phyloP scores from a whole-genome alignment of 64 coral and sea anemone genomes.

The Anthopleura sola region DNA sequence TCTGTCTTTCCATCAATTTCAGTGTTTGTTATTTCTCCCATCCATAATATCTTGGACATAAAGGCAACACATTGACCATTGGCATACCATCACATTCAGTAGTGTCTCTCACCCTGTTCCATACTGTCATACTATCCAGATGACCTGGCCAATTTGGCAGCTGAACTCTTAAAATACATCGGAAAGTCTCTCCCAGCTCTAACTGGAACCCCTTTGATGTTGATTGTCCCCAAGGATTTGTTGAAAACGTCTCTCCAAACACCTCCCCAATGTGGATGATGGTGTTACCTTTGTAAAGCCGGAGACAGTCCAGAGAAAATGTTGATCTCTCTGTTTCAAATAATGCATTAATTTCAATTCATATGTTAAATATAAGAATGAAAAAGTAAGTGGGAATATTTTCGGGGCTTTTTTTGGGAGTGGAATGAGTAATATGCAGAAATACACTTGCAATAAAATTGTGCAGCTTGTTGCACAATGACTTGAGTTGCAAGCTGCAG shows the following conservation, averaged over 20 bases:
- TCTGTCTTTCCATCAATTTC: no score
- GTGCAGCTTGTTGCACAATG: no score
- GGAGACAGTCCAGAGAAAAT: constrained; percentile 78
- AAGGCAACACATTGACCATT: not conserved
- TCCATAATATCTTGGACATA: constrained; percentile 10
- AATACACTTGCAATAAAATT: no score
- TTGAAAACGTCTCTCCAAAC: constrained; percentile 71
- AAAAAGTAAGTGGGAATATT: no score
- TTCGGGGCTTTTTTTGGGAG: no score
- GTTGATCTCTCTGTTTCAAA: constrained; percentile 43
- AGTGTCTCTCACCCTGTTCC: constrained; percentile 21
- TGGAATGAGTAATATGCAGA: no score
- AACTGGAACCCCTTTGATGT: constrained; percentile 79
- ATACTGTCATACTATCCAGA: constrained; percentile 74
- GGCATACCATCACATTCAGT: not conserved
- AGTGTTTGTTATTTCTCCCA: constrained; percentile 1
- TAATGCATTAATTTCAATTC: not conserved
- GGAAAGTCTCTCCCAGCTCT: constrained; percentile 59
- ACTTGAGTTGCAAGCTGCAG: no score
- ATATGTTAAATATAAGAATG: no score
- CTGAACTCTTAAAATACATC: constrained; percentile 73
- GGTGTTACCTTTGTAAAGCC: constrained; percentile 67
- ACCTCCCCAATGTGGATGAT: constrained; percentile 89
- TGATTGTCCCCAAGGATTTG: constrained; percentile 87
- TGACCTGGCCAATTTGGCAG: constrained; percentile 90